These are phyloP conservation scores for Lordiphosa fenestrarum DNA, from an alignment of 2,888 invertebrate species.

Conservation along the genomic window DNA sequence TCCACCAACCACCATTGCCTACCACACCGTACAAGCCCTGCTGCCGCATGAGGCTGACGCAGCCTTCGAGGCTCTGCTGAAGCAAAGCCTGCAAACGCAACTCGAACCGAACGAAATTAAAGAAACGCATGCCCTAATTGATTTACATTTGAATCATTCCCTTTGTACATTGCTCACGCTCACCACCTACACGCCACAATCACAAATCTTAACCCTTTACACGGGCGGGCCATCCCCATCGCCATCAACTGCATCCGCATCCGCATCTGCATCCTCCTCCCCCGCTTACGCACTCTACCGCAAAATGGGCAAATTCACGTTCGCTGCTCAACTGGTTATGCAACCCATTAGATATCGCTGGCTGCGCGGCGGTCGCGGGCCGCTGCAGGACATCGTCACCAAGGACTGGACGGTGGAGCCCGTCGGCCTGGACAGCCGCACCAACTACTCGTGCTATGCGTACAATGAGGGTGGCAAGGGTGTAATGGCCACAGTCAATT, in stretches of 20 bases:
- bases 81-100: conserved; percentile 60
- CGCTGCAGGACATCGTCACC: conserved; percentile 87
- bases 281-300: conserved; percentile 66
- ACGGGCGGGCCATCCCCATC: conserved; percentile 49
- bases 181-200: conserved; percentile 76
- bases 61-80: conserved; percentile 74
- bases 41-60: conserved; percentile 72
- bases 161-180: conserved; percentile 77
- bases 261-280: conserved; percentile 26
- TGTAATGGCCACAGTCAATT: conserved; percentile 84
- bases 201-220: conserved; percentile 77
- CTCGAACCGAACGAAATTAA: conserved; percentile 54
- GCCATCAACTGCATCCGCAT: conserved; percentile 31
- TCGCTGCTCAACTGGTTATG: conserved; percentile 74
- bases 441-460: conserved; percentile 94
- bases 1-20: conserved; percentile 52
- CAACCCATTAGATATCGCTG: conserved; percentile 85
- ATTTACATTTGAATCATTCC: conserved; percentile 76
- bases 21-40: conserved; percentile 73
- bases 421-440: conserved; percentile 91
- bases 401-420: conserved; percentile 90
- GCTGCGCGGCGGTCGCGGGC: conserved; percentile 87
- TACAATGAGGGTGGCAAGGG: conserved; percentile 92
- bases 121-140: conserved; percentile 78
- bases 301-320: conserved; percentile 78